Evolutionary conservation across 2,888 invertebrate species (phyloP), one percentile per base, ranked within the genome.

Genomic region (Gibbula magus): DNA sequence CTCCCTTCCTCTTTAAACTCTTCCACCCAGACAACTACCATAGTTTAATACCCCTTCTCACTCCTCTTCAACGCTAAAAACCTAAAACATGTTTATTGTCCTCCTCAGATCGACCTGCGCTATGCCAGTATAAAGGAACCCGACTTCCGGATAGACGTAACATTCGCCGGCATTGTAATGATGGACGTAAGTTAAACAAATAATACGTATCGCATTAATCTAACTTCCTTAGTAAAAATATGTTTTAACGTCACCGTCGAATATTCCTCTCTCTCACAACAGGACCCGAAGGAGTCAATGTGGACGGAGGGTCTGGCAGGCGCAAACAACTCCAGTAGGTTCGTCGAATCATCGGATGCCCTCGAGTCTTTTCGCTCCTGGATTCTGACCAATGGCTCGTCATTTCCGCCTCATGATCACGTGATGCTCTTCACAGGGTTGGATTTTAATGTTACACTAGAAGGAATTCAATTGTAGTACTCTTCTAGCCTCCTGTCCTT

Each of bases 401-500:
- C 61, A 22, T 76, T 83, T 54, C 85, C 85, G 13, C 79, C 83
- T 4, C 82, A 82, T 32, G 85, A 85, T 66, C 85, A 85, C 74
- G 82, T 85, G 35, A 85, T 85, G 85, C 78, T 85, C 5, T 85
- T 85, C 78, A 85, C 85, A 16, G 85, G 85, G 85, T 85, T 20
- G 56, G 80, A 7, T 22, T 32, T 10, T 0, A 29, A 22, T 54
- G 54, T 18, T 54, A 5, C 54, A 7, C 18, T 54, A 54, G 54
- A 16, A 22, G 8, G 8, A 13, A 20, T 70, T 22, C n/a, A 22
- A 4, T n/a, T 20, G 2, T 3, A 35, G 35, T n/a, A n/a, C n/a
- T n/a, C n/a, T n/a, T n/a, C n/a, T n/a, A n/a, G n/a, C n/a, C n/a
- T n/a, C n/a, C n/a, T n/a, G n/a, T n/a, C n/a, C n/a, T n/a, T n/a